Base-by-base conservation (phyloP, 1,140 invertebrate genomes). In the Bactericera cockerelli region DNA sequence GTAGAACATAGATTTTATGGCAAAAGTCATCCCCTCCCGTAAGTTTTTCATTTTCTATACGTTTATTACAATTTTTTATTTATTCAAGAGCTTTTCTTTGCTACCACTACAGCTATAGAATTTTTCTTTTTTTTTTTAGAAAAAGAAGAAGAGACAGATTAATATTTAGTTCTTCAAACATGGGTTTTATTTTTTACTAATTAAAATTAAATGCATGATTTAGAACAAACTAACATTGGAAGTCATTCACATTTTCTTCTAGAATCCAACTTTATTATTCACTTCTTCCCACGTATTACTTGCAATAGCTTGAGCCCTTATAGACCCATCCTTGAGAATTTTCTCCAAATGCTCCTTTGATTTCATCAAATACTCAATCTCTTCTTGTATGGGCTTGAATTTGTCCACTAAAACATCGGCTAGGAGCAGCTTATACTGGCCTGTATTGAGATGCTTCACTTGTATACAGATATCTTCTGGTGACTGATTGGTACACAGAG, bases 1-100 rank as follows among this genome's bases (percentile, higher is more conserved):
- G 64, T 97, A 24, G 93, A 97, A 70, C 93, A 98, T 74, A 78
- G 93, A 58, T 97, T 79, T 72, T 97, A 97, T 79, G 93, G 93
- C 60, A 81, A 90, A 71, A 94, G 89, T 72, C 86, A 84, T 67
- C 93, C 93, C 2, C 91, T 87, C 13, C 60, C 66, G 85, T 87
- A 77, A 73, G 58, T 59, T 49, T n/a, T n/a, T n/a, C n/a, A n/a
- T n/a, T n/a, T n/a, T n/a, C n/a, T n/a, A n/a, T n/a, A n/a, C 10
- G n/a, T n/a, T n/a, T n/a, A n/a, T n/a, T n/a, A n/a, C n/a, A n/a
- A n/a, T n/a, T n/a, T n/a, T n/a, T n/a, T n/a, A n/a, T n/a, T n/a
- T n/a, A n/a, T n/a, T n/a, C n/a, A n/a, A n/a, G n/a, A n/a, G n/a
- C n/a, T n/a, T n/a, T n/a, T n/a, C n/a, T n/a, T n/a, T n/a, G n/a